Base-by-base conservation (phyloP, 2,888 invertebrate species). In the Cremastinae sp. region DNA sequence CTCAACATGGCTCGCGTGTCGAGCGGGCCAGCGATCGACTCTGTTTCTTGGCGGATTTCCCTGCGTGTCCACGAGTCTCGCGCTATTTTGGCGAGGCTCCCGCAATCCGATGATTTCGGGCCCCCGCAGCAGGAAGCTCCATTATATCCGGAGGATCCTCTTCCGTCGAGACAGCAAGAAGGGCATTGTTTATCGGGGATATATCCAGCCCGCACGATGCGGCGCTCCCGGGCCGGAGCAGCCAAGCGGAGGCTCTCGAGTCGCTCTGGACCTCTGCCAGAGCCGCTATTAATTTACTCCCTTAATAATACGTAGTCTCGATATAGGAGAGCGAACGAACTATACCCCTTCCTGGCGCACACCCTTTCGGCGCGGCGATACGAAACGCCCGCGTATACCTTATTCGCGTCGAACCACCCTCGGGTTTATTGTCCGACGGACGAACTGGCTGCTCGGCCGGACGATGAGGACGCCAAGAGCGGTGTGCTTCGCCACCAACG, bases 221-320 rank as follows among this genome's bases (percentile, higher is more conserved):
- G n/a, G n/a, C n/a, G n/a, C n/a, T n/a, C n/a, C n/a, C n/a, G n/a
- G n/a, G n/a, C n/a, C n/a, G n/a, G n/a, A n/a, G n/a, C n/a, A n/a
- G n/a, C n/a, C n/a, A n/a, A n/a, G n/a, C n/a, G n/a, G 78, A 79
- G 64, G 82, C 82, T 83, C 75, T 70, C 64, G 62, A 61, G 70
- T 70, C 62, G 69, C 45, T 59, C 65, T 28, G 76, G 78, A 75
- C 78, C 78, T 79, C 73, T 71, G 78, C 80, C 73, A 76, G 82
- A 88, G 86, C 88, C 85, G 85, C 88, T 88, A 88, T 88, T 88
- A 88, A 88, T 88, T 88, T 87, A 88, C 87, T 88, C 86, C 87
- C 87, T 88, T 88, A 88, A 88, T 88, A 88, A 87, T 87, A 84
- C 87, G 77, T 68, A 72, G 61, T 64, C 72, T 62, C 68, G 51